Base-by-base conservation (phyloP, 2,888 invertebrate genomes). In the Eudasyphora cyanicolor region DNA sequence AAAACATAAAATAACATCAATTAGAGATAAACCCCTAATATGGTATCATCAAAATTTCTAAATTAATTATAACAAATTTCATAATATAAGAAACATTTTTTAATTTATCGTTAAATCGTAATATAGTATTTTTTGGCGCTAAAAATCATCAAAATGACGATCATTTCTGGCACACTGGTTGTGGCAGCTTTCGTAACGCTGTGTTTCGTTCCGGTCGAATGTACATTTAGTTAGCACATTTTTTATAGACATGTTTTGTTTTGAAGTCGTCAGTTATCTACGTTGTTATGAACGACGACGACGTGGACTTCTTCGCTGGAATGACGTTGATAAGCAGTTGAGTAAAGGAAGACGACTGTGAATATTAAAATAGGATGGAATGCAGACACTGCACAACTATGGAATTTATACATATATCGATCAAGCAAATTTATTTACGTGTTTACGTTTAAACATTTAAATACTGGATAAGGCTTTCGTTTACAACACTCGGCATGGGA, bases 381-480 rank as follows among this genome's bases (percentile, higher is more conserved):
- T 21, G 35, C 19, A 76, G 71, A 17, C 42, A 57, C 2, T 38
- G 42, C 21, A 51, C 27, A 24, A 70, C 76, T 74, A 70, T 70
- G 67, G 57, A 80, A 80, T 80, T 84, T 76, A 54, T 75, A 77
- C 10, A 35, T 24, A 21, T 84, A 85, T 85, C 76, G 85, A 85
- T 82, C 84, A 85, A 85, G 82, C 84, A 80, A 78, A 77, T 45
- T 38, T 10, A 67, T 76, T 67, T 45, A 21, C 17, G 45, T 32
- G 54, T 69, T 54, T 54, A 62, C 62, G 32, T 17, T n/a, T n/a
- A n/a, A n/a, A n/a, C n/a, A n/a, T n/a, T n/a, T n/a, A n/a, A n/a
- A n/a, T n/a, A n/a, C n/a, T n/a, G n/a, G n/a, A n/a, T n/a, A 38
- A n/a, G 17, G 35, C 17, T 67, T 21, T 24, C 67, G 24, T 64